Evolutionary conservation across 2,888 invertebrate genomes (phyloP).

Genomic region (Dicycla oo): DNA sequence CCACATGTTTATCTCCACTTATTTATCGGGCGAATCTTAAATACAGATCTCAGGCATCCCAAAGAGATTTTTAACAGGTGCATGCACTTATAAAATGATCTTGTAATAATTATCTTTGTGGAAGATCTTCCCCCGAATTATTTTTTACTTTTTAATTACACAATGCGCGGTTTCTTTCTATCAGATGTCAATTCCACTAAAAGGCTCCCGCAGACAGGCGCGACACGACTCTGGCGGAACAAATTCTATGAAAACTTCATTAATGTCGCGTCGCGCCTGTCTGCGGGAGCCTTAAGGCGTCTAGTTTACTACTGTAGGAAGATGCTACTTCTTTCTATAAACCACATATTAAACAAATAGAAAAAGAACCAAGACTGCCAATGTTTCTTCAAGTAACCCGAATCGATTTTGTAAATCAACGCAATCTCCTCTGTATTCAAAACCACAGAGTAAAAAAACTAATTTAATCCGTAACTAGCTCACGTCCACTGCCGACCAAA

Average conservation of each 20-base stretch:
- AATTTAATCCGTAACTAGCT: constrained; percentile 67
- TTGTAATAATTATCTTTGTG: not conserved
- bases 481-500: constrained; percentile 71
- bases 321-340: not conserved
- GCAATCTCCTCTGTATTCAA: constrained; percentile 44
- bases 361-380: constrained; percentile 15
- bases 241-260: too few relatives aligned
- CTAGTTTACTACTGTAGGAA: not conserved
- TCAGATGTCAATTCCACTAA: not conserved
- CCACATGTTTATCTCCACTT: constrained; percentile 11
- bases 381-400: constrained; percentile 23
- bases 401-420: constrained; percentile 60
- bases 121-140: not conserved
- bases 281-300: too few relatives aligned
- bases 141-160: not conserved
- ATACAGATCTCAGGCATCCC: constrained; percentile 3
- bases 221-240: too few relatives aligned
- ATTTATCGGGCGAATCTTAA: constrained; percentile 15
- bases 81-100: not conserved
- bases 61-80: constrained; percentile 1
- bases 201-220: too few relatives aligned
- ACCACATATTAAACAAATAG: constrained; percentile 30
- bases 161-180: not conserved
- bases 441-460: constrained; percentile 59
- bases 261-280: too few relatives aligned